These are phyloP conservation scores for Eurystomus glaucurus DNA, from an alignment of 2,797 vertebrate genomes.

Conservation along the genomic window DNA sequence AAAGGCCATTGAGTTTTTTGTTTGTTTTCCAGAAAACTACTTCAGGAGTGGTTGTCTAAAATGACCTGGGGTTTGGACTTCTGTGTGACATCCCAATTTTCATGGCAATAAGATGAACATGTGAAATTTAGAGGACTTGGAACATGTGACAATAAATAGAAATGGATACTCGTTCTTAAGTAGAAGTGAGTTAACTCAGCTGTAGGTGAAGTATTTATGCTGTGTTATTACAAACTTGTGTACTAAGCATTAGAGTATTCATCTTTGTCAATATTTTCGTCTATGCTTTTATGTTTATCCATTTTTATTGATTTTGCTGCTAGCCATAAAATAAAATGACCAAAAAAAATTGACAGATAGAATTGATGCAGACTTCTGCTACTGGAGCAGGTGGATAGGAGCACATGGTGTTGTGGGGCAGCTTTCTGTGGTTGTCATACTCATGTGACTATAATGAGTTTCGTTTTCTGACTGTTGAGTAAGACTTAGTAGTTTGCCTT, in stretches of 20 bases:
- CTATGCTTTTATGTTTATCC: not conserved
- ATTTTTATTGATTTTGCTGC: not conserved
- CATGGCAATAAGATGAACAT: not conserved
- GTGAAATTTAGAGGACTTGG: not conserved
- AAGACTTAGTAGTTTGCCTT: not conserved
- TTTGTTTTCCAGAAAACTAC: not conserved
- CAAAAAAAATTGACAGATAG: not conserved
- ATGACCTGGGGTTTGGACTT: not conserved
- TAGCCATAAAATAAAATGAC: not conserved
- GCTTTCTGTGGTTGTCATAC: not conserved
- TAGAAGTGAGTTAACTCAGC: not conserved
- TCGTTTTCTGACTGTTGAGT: not conserved
- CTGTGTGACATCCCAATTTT: not conserved
- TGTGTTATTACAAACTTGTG: not conserved
- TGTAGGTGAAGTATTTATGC: not conserved
- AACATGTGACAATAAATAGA: not conserved
- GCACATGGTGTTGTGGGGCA: fast-evolving
- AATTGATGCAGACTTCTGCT: not conserved
- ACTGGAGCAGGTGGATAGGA: not conserved
- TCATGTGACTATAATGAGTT: not conserved
- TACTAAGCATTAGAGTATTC: not conserved
- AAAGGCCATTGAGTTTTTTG: not conserved
- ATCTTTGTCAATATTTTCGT: not conserved
- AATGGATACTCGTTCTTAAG: not conserved
- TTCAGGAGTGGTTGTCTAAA: not conserved